phyloP scores from a whole-genome alignment of 2,113 vertebrate species.

The Hippocampus mohnikei region DNA sequence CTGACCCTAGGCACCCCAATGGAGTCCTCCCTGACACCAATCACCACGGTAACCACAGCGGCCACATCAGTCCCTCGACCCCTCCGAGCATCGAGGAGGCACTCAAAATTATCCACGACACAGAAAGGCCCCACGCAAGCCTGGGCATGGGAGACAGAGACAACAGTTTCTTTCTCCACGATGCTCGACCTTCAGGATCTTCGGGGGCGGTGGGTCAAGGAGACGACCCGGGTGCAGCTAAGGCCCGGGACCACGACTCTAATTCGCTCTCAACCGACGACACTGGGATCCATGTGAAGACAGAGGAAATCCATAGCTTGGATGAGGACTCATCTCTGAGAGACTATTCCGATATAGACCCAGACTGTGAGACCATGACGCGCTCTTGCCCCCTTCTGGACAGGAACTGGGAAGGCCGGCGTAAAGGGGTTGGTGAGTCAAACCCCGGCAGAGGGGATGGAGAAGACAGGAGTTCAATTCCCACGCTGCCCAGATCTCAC shows the following conservation, averaged over 20 bases:
- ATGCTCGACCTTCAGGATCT: slow-evolving; percentile 53
- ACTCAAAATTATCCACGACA: slow-evolving; percentile 91
- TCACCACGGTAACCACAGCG: slow-evolving; percentile 61
- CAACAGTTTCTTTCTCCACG: slow-evolving; percentile 90
- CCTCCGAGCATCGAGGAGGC: slow-evolving; percentile 94
- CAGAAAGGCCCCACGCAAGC: slow-evolving; percentile 77
- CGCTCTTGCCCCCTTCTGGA: slow-evolving; percentile 59
- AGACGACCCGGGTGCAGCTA: slow-evolving; percentile 63
- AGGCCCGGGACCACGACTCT: slow-evolving; percentile 74
- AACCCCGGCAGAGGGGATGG: slow-evolving; percentile 24
- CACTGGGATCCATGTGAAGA: slow-evolving; percentile 93
- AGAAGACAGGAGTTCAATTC: slow-evolving; percentile 76
- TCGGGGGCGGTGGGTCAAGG: slow-evolving; percentile 35
- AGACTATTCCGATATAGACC: slow-evolving; percentile 94
- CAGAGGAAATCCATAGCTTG: slow-evolving; percentile 93
- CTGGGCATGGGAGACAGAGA: slow-evolving; percentile 73
- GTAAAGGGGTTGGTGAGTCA: slow-evolving; percentile 15
- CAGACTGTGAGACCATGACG: slow-evolving; percentile 79
- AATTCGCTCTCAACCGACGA: slow-evolving; percentile 87
- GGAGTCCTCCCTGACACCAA: slow-evolving; percentile 77
- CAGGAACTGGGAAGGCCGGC: slow-evolving; percentile 25
- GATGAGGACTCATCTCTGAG: slow-evolving; percentile 94
- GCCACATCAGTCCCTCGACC: slow-evolving; percentile 71
- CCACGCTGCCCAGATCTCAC: slow-evolving; percentile 80
- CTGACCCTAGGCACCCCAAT: slow-evolving; percentile 68